Evolutionary conservation across 2,888 invertebrate genomes (phyloP).

Genomic region (Drosophila kambysellisi): DNA sequence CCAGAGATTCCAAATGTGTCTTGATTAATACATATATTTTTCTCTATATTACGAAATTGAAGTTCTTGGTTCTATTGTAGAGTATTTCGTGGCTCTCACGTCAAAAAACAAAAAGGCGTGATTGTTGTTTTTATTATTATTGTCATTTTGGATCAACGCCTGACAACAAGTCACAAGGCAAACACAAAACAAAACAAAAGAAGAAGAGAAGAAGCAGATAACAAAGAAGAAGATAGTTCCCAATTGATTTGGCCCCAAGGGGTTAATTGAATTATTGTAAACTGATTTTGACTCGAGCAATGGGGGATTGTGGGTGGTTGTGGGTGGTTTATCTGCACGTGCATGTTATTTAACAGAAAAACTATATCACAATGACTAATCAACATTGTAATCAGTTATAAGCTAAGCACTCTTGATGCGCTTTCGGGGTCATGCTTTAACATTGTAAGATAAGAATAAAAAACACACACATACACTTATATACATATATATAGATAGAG

Average conservation of each 20-base stretch:
- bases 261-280: constrained; percentile 80
- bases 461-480: constrained; percentile 16
- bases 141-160: constrained; percentile 44
- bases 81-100: not conserved
- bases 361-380: constrained; percentile 12
- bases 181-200: not conserved
- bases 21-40: not conserved
- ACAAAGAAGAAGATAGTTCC: constrained; percentile 5
- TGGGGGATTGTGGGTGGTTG: constrained; percentile 2
- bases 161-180: constrained; percentile 52
- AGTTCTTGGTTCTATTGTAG: not conserved
- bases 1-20: not conserved
- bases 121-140: not conserved
- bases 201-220: not conserved
- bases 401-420: constrained; percentile 32
- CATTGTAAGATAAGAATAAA: constrained; percentile 20
- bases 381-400: constrained; percentile 45
- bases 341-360: constrained; percentile 17
- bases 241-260: constrained; percentile 78
- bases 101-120: not conserved
- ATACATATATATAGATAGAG: not conserved
- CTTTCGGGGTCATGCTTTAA: constrained; percentile 47
- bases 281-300: constrained; percentile 57
- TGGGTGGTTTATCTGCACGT: constrained; percentile 42
- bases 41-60: not conserved